These are phyloP conservation scores for Hofmannophila pseudospretella DNA, from an alignment of 2,888 invertebrate species.

Conservation along the genomic window DNA sequence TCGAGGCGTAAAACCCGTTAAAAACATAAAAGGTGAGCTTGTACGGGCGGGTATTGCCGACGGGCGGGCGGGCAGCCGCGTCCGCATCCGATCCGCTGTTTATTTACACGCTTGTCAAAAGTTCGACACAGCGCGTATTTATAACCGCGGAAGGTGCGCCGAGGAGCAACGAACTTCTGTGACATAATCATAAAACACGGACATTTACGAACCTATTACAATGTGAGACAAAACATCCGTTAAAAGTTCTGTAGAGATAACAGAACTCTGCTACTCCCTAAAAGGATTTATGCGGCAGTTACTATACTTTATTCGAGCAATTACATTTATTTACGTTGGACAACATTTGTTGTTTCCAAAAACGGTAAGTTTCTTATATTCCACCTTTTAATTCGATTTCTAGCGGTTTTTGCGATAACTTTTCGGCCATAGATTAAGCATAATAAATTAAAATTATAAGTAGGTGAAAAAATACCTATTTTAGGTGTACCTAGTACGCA, in stretches of 20 bases:
- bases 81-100: slow-evolving; percentile 50
- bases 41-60: background rate
- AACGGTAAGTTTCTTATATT: too few species aligned
- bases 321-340: slow-evolving; percentile 6
- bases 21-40: background rate
- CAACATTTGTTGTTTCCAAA: slow-evolving; percentile 2
- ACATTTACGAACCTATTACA: slow-evolving; percentile 30
- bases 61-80: slow-evolving; percentile 12
- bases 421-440: too few species aligned
- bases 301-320: slow-evolving; percentile 8
- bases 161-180: slow-evolving; percentile 60
- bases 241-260: slow-evolving; percentile 32
- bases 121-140: slow-evolving; percentile 67
- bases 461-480: too few species aligned
- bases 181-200: slow-evolving; percentile 50
- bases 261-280: slow-evolving; percentile 30
- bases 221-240: slow-evolving; percentile 41
- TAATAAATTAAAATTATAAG: too few species aligned
- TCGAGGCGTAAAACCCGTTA: too few species aligned
- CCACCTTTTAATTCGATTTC: too few species aligned
- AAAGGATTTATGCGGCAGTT: slow-evolving; percentile 37
- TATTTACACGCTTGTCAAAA: slow-evolving; percentile 71
- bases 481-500: too few species aligned
- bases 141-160: slow-evolving; percentile 67
- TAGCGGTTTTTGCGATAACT: too few species aligned